These are phyloP conservation scores for Archaeoteleia sp. DNA, from an alignment of 2,888 invertebrate genomes.

Conservation along the genomic window DNA sequence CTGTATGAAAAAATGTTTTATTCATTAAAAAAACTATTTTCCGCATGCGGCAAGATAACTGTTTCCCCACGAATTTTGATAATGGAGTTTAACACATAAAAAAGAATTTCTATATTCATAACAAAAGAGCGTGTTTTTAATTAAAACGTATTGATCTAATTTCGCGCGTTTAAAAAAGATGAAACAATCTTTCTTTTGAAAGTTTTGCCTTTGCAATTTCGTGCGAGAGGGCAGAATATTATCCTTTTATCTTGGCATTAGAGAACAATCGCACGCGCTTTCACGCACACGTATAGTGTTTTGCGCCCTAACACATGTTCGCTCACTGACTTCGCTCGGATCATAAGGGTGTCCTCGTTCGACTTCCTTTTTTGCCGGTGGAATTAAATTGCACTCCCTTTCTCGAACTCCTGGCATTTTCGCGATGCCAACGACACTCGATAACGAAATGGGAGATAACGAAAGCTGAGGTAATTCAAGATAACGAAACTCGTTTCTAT, in stretches of 20 bases:
- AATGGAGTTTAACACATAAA: too few species aligned
- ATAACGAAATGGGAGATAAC: slow-evolving; percentile 59
- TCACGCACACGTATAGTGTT: slow-evolving; percentile 25
- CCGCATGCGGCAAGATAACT: too few species aligned
- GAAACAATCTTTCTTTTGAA: slow-evolving; percentile 3
- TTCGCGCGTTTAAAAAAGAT: not conserved
- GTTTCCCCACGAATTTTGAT: too few species aligned
- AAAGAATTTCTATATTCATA: too few species aligned
- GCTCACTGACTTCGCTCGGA: slow-evolving; percentile 13
- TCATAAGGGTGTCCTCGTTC: slow-evolving; percentile 37
- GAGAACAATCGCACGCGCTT: slow-evolving; percentile 18
- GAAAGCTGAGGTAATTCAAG: slow-evolving; percentile 63
- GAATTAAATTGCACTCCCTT: slow-evolving; percentile 63
- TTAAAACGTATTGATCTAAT: not conserved
- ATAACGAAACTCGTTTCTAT: slow-evolving; percentile 61
- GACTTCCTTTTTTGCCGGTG: slow-evolving; percentile 36
- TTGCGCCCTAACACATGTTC: slow-evolving; percentile 22
- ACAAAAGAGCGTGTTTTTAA: too few species aligned
- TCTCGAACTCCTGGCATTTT: slow-evolving; percentile 25
- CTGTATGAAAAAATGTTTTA: too few species aligned
- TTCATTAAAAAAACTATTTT: too few species aligned
- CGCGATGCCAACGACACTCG: slow-evolving; percentile 31
- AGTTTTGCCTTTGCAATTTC: slow-evolving; percentile 10
- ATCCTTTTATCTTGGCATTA: slow-evolving; percentile 26
- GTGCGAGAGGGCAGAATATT: slow-evolving; percentile 11